Evolutionary conservation across 2,888 invertebrate species (phyloP), one percentile per base, ranked within the genome.

Genomic region (Ochropacha duplaris): DNA sequence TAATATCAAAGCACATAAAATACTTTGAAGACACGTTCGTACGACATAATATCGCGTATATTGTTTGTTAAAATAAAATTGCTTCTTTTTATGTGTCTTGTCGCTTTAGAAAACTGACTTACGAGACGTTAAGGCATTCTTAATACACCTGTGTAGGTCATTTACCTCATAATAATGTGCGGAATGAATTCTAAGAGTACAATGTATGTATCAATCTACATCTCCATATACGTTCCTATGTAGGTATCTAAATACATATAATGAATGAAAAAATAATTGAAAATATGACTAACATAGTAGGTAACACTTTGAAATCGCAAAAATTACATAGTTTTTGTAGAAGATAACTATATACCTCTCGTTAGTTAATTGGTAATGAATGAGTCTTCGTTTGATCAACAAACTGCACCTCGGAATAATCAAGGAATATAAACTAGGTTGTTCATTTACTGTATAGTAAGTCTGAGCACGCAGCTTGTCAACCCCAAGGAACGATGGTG

Each of bases 61-160:
- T 82, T 83, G 82, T 83, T 81, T 82, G 78, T 75, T n/a, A n/a
- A n/a, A n/a, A n/a, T n/a, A 74, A 79, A 79, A 81, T 76, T 74
- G 75, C 75, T 65, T 79, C 71, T 84, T 84, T 82, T 82, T 80
- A 74, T 64, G 71, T 73, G 59, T 60, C 66, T 65, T 71, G 71
- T 72, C 71, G 76, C 75, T 78, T 78, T 79, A 77, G 72, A 79
- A 78, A 82, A 84, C 74, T 78, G 69, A 74, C 72, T 76, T 71
- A 71, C 68, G 67, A 77, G 72, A 78, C 74, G 71, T 78, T 75
- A 81, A 79, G 71, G 73, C 78, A 81, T 81, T 81, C 74, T 79
- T 78, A 79, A 77, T 68, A 66, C 72, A 71, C 64, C 61, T 66
- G 64, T 34, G 55, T 68, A 69, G 68, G 66, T 66, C 69, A 61